Conservation (phyloP, 2,113 vertebrate species). For the Fregata magnificens region DNA sequence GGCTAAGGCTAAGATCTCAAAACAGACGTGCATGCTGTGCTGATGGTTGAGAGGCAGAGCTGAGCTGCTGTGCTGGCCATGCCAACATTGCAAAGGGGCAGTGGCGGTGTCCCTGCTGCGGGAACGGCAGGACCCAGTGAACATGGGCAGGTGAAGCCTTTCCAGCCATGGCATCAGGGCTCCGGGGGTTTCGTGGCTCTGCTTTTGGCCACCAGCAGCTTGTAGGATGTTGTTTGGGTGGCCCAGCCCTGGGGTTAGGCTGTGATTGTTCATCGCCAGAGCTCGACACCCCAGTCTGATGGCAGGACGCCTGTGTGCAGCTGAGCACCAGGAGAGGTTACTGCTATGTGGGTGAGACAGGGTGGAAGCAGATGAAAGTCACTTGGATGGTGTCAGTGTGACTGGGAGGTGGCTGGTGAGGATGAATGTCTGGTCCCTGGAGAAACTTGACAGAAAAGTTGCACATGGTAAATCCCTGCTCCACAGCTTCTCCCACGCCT, state of each 20-base stretch:
- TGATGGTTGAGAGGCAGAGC: neutral
- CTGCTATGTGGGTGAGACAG: neutral
- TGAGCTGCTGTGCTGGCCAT: neutral
- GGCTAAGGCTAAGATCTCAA: neutral
- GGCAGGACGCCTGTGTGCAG: neutral
- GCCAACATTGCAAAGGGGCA: neutral
- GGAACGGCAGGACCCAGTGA: neutral
- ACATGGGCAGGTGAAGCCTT: neutral
- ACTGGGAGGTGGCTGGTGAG: neutral
- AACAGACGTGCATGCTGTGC: neutral
- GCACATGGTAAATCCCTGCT: neutral
- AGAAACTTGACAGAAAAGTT: neutral
- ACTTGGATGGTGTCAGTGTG: neutral
- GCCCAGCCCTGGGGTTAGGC: neutral
- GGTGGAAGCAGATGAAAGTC: neutral
- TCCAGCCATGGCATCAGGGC: neutral
- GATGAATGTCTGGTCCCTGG: neutral
- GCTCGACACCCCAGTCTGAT: fast-evolving
- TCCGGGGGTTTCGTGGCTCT: neutral
- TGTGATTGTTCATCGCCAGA: neutral
- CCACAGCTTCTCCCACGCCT: neutral
- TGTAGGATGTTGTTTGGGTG: neutral
- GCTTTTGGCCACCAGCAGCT: neutral
- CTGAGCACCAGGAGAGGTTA: neutral
- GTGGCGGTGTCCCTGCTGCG: fast-evolving